Conservation (phyloP, 2,888 invertebrate species). For the Hirtodrosophila trivittata region DNA sequence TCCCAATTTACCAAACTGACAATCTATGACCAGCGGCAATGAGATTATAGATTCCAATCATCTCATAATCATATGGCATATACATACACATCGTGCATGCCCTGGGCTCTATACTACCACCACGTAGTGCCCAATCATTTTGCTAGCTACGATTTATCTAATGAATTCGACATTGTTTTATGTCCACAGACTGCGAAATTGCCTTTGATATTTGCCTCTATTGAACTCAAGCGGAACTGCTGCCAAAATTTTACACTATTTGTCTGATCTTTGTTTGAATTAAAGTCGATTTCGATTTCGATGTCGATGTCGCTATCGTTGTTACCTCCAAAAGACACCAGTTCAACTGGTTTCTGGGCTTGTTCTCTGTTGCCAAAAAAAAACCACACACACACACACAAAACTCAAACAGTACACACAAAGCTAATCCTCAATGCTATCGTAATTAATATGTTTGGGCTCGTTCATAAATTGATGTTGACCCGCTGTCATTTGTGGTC, state of each 20-base stretch:
- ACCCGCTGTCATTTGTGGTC: slow-evolving; percentile 21
- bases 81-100: slow-evolving; percentile 21
- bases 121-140: slow-evolving; percentile 42
- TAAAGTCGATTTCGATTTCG: slow-evolving; percentile 12
- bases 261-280: slow-evolving; percentile 27
- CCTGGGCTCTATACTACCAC: slow-evolving; percentile 22
- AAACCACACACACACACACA: slow-evolving; percentile 6
- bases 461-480: slow-evolving; percentile 43
- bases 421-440: slow-evolving; percentile 23
- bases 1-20: slow-evolving; percentile 52
- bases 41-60: slow-evolving; percentile 57
- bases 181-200: slow-evolving; percentile 27
- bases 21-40: slow-evolving; percentile 39
- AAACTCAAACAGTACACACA: background rate
- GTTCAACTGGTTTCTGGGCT: slow-evolving; percentile 5
- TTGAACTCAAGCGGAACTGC: slow-evolving; percentile 45
- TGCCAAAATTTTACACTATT: slow-evolving; percentile 41
- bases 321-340: slow-evolving; percentile 7
- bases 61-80: slow-evolving; percentile 42
- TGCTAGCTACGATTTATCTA: slow-evolving; percentile 24
- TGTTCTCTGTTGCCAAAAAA: slow-evolving; percentile 2
- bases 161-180: slow-evolving; percentile 42
- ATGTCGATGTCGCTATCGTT: slow-evolving; percentile 9
- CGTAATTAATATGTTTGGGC: slow-evolving; percentile 56
- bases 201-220: slow-evolving; percentile 36